A percentile compares a stretch with the other conserved stretches of the same genome.
phyloP scores from a whole-genome alignment of 2,113 vertebrate species.

The Montifringilla adamsi region DNA sequence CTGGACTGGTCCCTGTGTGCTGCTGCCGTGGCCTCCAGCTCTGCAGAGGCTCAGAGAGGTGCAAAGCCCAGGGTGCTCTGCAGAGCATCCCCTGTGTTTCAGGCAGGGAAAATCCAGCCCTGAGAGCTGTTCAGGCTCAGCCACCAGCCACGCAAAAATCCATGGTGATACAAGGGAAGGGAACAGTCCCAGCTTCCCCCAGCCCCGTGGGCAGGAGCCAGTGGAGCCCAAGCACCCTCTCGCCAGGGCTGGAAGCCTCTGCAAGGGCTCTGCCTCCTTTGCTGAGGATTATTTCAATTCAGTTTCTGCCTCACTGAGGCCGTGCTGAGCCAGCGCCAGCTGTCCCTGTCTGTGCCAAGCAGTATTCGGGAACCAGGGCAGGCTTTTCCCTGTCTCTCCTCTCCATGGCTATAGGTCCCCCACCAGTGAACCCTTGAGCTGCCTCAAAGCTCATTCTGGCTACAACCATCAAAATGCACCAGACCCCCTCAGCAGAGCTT shows the following conservation, averaged over 20 bases:
- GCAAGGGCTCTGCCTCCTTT: neutral
- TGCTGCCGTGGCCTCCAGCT: neutral
- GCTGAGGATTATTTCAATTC: neutral
- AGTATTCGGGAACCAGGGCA: neutral
- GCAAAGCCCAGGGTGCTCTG: neutral
- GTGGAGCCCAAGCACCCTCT: neutral
- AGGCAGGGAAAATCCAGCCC: neutral
- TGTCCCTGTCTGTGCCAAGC: neutral
- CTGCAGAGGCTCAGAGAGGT: neutral
- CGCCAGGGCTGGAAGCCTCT: neutral
- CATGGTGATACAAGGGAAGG: accelerated
- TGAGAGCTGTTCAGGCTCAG: neutral
- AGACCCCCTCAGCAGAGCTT: neutral
- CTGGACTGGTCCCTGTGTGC: accelerated
- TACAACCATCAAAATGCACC: neutral
- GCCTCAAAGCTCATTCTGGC: neutral
- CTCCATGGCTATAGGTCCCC: neutral
- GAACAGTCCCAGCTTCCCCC: neutral
- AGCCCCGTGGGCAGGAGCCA: accelerated
- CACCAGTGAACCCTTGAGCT: neutral
- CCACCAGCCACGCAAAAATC: neutral
- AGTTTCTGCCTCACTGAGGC: neutral
- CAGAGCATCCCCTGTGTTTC: neutral
- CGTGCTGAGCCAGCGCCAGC: neutral
- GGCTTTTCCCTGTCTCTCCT: neutral